A percentile compares a stretch with the other conserved stretches of the same genome.
Evolutionary conservation across 2,888 invertebrate genomes (phyloP).

Genomic region (Boloria euphrosyne): DNA sequence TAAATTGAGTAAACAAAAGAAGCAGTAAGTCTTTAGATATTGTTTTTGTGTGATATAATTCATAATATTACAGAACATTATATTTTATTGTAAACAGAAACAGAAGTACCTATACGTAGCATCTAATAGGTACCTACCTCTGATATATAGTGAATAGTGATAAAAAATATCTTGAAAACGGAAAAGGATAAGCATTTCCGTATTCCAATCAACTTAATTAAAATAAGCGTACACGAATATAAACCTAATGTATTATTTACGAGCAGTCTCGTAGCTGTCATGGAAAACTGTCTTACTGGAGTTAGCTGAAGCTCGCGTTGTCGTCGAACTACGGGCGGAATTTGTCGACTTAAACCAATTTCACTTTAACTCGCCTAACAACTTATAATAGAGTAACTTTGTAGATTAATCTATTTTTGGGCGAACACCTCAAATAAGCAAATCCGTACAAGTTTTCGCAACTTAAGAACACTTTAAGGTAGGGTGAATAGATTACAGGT

Average conservation of each 20-base stretch:
- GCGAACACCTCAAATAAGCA: constrained; percentile 45
- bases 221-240: constrained; percentile 31
- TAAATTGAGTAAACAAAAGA: too few relatives aligned
- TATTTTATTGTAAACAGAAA: too few relatives aligned
- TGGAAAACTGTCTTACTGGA: constrained; percentile 56
- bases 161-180: too few relatives aligned
- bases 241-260: constrained; percentile 44
- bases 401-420: constrained; percentile 67
- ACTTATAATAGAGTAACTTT: constrained; percentile 76
- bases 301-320: constrained; percentile 56
- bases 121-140: too few relatives aligned
- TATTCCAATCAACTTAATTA: constrained; percentile 5
- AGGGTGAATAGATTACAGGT: neutral
- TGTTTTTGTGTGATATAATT: too few relatives aligned
- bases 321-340: constrained; percentile 67
- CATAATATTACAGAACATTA: too few relatives aligned
- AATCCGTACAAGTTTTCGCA: constrained; percentile 28
- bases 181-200: neutral
- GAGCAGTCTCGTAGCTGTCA: constrained; percentile 47
- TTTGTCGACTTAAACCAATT: constrained; percentile 68
- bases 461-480: constrained; percentile 5
- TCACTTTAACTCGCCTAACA: constrained; percentile 66
- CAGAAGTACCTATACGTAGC: too few relatives aligned
- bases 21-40: too few relatives aligned
- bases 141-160: too few relatives aligned